Base-by-base conservation (phyloP, 2,888 invertebrate genomes). In the Oligia latruncula region DNA sequence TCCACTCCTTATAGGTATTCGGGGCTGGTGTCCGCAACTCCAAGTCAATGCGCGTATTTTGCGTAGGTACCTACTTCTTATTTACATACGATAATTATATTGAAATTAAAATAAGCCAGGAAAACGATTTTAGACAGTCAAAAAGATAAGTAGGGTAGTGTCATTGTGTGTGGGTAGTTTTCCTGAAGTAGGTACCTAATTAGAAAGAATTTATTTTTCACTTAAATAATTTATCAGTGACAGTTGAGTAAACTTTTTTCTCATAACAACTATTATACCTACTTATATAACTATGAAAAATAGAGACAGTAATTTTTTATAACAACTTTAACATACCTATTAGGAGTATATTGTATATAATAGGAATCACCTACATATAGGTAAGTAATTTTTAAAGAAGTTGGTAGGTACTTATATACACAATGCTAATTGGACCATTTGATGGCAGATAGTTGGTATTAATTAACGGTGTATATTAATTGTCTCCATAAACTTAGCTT, bases 391-490 rank as follows among this genome's bases (percentile, higher is more conserved):
- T 46, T 49, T 49, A 49, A 13, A 13, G 49, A 49, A 49, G 23
- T 49, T 6, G n/a, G 9, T 23, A 58, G 23, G 11, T 60, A 35
- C 5, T 1, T 23, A 20, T 13, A 40, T 4, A 35, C 15, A 71
- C 49, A 73, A 64, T 79, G 40, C 62, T 35, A 73, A 84, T 13
- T 43, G 35, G 29, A 43, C 13, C 17, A 73, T 79, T 82, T 52
- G 43, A 35, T 79, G 17, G 35, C 64, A 68, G 60, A 67, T 40
- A 23, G 52, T 23, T 13, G 2, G 1, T 35, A 35, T 1, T 35
- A 35, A 68, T 83, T 79, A 46, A 49, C n/a, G 15, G 35, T 1
- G 35, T 68, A 35, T 71, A 35, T 55, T 71, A 71, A 40, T 80
- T 17, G 2, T 67, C 15, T 29, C 4, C n/a, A 17, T 64, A 52